phyloP scores from a whole-genome alignment of 2,797 vertebrate genomes.

The Mormyrus hasselquistii region DNA sequence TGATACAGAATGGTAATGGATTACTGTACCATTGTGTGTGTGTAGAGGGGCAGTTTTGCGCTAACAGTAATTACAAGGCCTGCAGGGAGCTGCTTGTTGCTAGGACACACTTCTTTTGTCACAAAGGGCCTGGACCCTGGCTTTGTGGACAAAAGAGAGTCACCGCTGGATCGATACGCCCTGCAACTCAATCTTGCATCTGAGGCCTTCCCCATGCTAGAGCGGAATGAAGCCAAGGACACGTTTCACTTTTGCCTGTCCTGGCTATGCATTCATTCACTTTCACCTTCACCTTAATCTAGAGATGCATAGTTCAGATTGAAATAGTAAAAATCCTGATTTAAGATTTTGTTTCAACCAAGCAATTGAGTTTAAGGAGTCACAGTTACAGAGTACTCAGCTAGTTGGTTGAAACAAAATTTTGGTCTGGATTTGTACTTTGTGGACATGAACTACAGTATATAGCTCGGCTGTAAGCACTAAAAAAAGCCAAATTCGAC shows the following conservation, averaged over 20 bases:
- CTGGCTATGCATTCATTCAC: neutral
- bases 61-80: conserved; percentile 17
- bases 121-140: neutral
- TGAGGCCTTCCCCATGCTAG: neutral
- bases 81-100: neutral
- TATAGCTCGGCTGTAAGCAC: neutral
- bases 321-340: neutral
- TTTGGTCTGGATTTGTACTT: neutral
- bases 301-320: neutral
- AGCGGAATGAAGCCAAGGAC: neutral
- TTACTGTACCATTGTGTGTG: neutral
- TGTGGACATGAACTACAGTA: neutral
- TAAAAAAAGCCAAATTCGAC: neutral
- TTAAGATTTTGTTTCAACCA: neutral
- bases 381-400: neutral
- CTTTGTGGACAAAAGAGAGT: neutral
- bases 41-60: conserved; percentile 3
- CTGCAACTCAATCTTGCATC: neutral
- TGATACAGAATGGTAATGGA: conserved; percentile 21
- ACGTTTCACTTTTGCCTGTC: neutral
- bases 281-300: neutral
- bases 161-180: neutral
- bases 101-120: neutral
- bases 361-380: neutral
- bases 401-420: neutral